Conservation (phyloP, 1,140 invertebrate species). For the Chironomus striatipennis region DNA sequence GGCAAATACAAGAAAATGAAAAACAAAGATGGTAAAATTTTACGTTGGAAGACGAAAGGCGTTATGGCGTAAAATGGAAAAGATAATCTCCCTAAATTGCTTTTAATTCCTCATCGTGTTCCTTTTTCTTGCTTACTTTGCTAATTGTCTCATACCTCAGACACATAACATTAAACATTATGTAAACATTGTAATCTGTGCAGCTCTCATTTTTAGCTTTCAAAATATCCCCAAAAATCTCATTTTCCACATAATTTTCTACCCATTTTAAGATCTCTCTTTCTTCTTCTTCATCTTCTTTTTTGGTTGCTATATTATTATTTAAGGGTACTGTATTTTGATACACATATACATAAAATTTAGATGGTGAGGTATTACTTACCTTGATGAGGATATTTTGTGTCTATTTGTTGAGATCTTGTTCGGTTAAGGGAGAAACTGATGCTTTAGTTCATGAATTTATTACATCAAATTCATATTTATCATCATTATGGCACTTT, state of each 20-base stretch:
- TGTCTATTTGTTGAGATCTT: too few relatives aligned
- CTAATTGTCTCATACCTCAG: constrained; percentile 15
- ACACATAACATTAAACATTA: constrained; percentile 12
- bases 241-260: too few relatives aligned
- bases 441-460: constrained; percentile 9
- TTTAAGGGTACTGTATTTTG: too few relatives aligned
- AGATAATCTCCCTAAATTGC: constrained; percentile 20
- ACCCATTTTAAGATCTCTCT: too few relatives aligned
- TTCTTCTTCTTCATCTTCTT: not conserved
- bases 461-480: constrained; percentile 23
- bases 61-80: not conserved
- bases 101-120: constrained; percentile 18
- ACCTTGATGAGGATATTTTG: too few relatives aligned
- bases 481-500: constrained; percentile 18
- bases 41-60: not conserved
- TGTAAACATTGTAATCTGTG: constrained; percentile 21
- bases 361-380: too few relatives aligned
- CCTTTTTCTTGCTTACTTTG: constrained; percentile 6
- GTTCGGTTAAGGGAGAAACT: not conserved
- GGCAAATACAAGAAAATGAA: too few relatives aligned
- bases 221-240: too few relatives aligned
- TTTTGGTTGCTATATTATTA: not conserved
- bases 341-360: too few relatives aligned
- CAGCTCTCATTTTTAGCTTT: not conserved
- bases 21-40: not conserved